These are phyloP conservation scores for Cantharis flavilabris DNA, from an alignment of 2,888 invertebrate genomes.

Conservation along the genomic window DNA sequence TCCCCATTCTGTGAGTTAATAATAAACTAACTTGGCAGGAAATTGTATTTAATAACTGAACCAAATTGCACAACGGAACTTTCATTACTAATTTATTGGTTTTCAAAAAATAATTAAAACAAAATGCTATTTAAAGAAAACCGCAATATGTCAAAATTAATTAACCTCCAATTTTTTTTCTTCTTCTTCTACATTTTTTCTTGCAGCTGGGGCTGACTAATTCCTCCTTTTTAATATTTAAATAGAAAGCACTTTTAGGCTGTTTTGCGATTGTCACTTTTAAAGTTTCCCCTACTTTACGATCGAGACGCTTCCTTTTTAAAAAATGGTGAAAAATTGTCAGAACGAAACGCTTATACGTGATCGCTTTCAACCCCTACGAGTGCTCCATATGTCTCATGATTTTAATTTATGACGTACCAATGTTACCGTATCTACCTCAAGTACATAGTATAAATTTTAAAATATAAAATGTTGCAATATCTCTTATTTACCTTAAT, in stretches of 20 bases:
- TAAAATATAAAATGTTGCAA: neutral
- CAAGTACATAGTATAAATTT: neutral
- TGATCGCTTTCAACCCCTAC: neutral
- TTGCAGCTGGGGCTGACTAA: neutral
- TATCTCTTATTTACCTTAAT: neutral
- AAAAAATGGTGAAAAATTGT: neutral
- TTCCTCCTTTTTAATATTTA: neutral
- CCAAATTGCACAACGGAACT: neutral
- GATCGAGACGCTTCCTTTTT: constrained; percentile 18
- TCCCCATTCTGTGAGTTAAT: neutral
- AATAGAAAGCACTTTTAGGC: neutral
- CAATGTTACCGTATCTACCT: neutral
- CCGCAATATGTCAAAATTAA: neutral
- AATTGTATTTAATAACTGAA: neutral
- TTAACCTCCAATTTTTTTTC: neutral
- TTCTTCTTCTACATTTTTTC: neutral
- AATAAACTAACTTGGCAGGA: neutral
- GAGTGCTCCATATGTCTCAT: neutral
- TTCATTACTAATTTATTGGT: neutral
- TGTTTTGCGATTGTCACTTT: neutral
- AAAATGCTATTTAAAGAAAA: neutral
- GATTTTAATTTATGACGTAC: neutral
- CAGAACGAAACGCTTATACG: neutral
- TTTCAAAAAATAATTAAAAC: neutral
- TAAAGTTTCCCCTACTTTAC: neutral